phyloP scores from a whole-genome alignment of 2,113 vertebrate species.

The Chitala chitala region DNA sequence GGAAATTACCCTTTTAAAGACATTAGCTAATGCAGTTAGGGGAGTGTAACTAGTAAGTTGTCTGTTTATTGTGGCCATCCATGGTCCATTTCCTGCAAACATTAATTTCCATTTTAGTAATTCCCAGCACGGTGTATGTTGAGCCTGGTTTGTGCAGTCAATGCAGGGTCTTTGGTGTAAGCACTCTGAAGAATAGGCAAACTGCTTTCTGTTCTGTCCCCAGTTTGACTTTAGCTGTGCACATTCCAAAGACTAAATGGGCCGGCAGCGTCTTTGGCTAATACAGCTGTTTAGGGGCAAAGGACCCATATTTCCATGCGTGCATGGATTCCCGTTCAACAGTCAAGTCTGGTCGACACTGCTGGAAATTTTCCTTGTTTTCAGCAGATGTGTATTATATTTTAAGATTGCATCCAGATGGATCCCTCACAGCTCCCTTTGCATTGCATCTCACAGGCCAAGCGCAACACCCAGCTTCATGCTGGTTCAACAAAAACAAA shows the following conservation, averaged over 20 bases:
- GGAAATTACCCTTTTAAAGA: too few relatives aligned
- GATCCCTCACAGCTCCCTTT: constrained; percentile 22
- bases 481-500: constrained; percentile 7
- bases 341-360: constrained; percentile 27
- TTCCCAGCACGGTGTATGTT: neutral
- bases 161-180: constrained; percentile 7
- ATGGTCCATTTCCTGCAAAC: neutral
- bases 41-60: neutral
- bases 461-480: constrained; percentile 7
- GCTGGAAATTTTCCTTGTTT: constrained; percentile 26
- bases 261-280: constrained; percentile 48
- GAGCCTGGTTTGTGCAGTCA: neutral
- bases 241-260: constrained; percentile 59
- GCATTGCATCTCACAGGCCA: constrained; percentile 21
- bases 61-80: neutral
- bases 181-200: constrained; percentile 6
- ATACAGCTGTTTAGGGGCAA: constrained; percentile 31
- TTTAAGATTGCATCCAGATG: constrained; percentile 39
- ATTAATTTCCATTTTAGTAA: constrained; percentile 8
- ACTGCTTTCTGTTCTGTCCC: neutral
- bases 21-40: neutral
- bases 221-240: constrained; percentile 41
- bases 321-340: constrained; percentile 26
- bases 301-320: constrained; percentile 33
- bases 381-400: constrained; percentile 19